Percentiles rank a stretch among this genome's conserved stretches.
Conservation (phyloP, 2,888 invertebrate species). For the Bruchidius siliquastri region DNA sequence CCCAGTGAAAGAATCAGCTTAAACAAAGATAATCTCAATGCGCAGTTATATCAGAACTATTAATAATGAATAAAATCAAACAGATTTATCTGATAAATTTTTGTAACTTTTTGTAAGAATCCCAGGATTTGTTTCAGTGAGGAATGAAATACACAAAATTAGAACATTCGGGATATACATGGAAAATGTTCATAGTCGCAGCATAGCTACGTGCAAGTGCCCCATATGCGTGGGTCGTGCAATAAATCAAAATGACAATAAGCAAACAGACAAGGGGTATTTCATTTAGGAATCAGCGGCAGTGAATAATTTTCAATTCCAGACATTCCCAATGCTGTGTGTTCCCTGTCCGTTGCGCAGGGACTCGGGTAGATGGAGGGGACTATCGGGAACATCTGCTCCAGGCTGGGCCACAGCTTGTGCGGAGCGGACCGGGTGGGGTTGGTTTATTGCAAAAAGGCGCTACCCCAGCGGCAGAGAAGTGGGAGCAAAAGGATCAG, state of each 20-base stretch:
- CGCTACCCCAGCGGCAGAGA: constrained; percentile 12
- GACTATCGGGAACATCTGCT: constrained; percentile 35
- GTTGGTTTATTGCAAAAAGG: constrained; percentile 19
- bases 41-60: too few species aligned
- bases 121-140: too few species aligned
- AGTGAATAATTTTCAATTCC: constrained; percentile 40
- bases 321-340: constrained; percentile 23
- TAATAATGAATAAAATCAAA: too few species aligned
- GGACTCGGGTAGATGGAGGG: neutral
- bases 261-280: constrained; percentile 38
- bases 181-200: too few species aligned
- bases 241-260: constrained; percentile 34
- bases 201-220: neutral
- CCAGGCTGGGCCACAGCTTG: constrained; percentile 31
- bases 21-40: too few species aligned
- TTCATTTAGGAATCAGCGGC: constrained; percentile 38
- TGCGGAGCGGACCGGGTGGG: constrained; percentile 15
- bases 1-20: too few species aligned
- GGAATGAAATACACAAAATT: too few species aligned
- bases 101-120: too few species aligned
- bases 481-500: neutral
- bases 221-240: constrained; percentile 10
- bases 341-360: constrained; percentile 2
- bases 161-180: too few species aligned
- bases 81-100: too few species aligned